A percentile compares a stretch with the other conserved stretches of the same genome.
Evolutionary conservation across 2,888 invertebrate genomes (phyloP).

Genomic region (Julus scandinavius): DNA sequence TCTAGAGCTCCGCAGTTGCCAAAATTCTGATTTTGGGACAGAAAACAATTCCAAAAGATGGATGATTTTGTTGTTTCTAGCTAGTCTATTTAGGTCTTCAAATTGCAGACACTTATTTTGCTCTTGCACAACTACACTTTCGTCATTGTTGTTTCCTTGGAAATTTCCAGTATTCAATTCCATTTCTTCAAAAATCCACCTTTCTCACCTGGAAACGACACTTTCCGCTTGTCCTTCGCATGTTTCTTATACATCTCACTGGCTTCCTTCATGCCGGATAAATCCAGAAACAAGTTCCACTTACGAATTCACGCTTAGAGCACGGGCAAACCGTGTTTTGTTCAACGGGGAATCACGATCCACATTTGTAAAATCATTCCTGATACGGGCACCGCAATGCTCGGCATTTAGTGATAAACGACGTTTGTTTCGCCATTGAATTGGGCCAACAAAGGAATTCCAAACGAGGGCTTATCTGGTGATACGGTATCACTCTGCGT

Average conservation of each 20-base stretch:
- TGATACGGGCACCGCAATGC: not conserved
- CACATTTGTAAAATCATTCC: not conserved
- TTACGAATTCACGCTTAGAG: not conserved
- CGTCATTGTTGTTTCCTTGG: not conserved
- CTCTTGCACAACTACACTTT: too few species aligned
- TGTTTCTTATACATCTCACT: not conserved
- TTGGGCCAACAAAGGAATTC: not conserved
- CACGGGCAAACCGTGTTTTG: not conserved
- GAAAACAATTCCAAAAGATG: not conserved
- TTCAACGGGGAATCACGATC: not conserved
- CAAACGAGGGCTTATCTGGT: not conserved
- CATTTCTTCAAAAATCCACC: not conserved
- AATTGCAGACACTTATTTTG: too few species aligned
- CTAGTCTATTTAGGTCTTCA: too few species aligned
- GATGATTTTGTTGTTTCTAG: not conserved
- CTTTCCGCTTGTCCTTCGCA: conserved; percentile 24
- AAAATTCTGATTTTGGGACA: not conserved
- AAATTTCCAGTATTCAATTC: not conserved
- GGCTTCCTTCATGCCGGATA: not conserved
- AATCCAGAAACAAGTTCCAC: not conserved
- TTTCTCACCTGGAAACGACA: conserved; percentile 53
- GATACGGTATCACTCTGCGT: not conserved
- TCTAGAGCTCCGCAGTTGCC: too few species aligned
- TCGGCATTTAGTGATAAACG: not conserved
- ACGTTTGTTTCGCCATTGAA: not conserved